These are phyloP conservation scores for Conchocele bisecta DNA, from an alignment of 2,888 invertebrate genomes.

Conservation along the genomic window DNA sequence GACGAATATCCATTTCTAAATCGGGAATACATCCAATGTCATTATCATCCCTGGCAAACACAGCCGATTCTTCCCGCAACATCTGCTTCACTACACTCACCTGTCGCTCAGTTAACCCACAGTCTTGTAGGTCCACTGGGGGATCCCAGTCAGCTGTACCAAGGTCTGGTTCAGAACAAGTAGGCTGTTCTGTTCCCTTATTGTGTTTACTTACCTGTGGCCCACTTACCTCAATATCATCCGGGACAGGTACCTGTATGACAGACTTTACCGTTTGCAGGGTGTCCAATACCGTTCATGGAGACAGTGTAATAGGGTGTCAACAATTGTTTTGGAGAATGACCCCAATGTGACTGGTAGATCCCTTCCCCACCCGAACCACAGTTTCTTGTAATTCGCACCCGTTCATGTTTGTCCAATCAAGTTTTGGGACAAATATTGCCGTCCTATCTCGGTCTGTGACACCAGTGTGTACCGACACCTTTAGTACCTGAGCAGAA, in stretches of 20 bases:
- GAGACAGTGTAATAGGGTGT: neutral
- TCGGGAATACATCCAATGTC: slow-evolving; percentile 47
- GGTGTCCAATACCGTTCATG: neutral
- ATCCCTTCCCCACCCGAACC: neutral
- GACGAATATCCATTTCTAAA: slow-evolving; percentile 45
- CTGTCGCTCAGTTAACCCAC: slow-evolving; percentile 23
- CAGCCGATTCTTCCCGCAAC: slow-evolving; percentile 37
- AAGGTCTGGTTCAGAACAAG: too few relatives aligned
- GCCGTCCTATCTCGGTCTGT: neutral
- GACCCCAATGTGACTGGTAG: neutral
- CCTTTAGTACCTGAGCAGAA: neutral
- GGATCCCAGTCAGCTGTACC: too few relatives aligned
- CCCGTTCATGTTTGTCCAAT: neutral
- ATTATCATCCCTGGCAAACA: slow-evolving; percentile 44
- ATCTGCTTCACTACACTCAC: slow-evolving; percentile 22
- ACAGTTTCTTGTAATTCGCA: slow-evolving; percentile 5
- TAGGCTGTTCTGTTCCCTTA: too few relatives aligned
- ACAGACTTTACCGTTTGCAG: slow-evolving; percentile 6
- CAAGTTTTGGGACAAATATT: neutral
- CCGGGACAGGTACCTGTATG: neutral
- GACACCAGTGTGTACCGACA: neutral
- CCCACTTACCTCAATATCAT: neutral
- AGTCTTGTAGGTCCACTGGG: slow-evolving; percentile 31
- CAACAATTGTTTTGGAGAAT: neutral
- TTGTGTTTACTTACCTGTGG: too few relatives aligned